These are phyloP conservation scores for Ecdyonurus torrentis DNA, from an alignment of 2,888 invertebrate genomes.

Conservation along the genomic window DNA sequence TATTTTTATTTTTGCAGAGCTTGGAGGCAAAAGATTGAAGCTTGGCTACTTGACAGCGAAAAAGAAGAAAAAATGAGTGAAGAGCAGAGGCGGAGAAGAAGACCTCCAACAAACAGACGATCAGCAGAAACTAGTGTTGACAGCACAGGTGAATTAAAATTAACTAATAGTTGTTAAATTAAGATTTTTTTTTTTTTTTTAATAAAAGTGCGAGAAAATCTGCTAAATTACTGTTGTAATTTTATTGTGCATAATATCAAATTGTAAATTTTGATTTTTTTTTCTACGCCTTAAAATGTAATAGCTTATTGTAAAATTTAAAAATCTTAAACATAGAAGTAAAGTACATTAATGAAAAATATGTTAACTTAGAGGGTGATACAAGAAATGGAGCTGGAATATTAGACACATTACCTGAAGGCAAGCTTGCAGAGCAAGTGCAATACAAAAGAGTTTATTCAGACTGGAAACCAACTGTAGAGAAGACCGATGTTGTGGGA, in stretches of 20 bases:
- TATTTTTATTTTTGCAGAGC: no score
- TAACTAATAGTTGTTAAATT: no score
- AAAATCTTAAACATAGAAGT: no score
- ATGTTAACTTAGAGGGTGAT: conserved; percentile 8
- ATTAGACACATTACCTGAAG: conserved; percentile 60
- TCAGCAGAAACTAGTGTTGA: conserved; percentile 11
- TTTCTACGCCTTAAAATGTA: no score
- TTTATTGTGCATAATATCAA: no score
- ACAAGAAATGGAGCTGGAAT: conserved; percentile 23
- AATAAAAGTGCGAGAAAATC: no score
- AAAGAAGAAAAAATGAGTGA: conserved; percentile 58
- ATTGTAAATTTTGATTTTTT: no score
- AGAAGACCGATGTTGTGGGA: conserved; percentile 65
- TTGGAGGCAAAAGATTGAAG: conserved; percentile 81
- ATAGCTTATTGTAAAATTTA: no score
- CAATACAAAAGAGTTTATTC: conserved; percentile 46
- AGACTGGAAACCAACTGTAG: conserved; percentile 69
- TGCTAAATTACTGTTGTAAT: no score
- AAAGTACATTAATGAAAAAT: no score
- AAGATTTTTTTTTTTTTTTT: no score
- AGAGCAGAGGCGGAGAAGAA: conserved; percentile 23
- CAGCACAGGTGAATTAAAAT: conserved; percentile 13
- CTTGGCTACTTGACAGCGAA: conserved; percentile 78
- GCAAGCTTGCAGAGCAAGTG: conserved; percentile 31
- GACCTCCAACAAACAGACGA: conserved; percentile 4